phyloP scores from a whole-genome alignment of 1,140 invertebrate genomes.

The Drosophila biarmipes region DNA sequence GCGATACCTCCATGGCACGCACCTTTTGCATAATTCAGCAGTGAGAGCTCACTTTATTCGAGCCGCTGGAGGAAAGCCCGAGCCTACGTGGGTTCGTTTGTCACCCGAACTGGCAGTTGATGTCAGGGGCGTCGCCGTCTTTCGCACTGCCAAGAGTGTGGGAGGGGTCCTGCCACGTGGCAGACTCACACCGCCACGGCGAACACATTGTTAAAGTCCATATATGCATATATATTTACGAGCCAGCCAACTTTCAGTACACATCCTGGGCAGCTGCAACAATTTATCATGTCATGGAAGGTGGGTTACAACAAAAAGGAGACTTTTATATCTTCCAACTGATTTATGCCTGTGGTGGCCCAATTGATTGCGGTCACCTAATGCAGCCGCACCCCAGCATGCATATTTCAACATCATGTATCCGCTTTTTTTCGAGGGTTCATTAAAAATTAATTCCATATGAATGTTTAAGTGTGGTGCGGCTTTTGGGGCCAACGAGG shows the following conservation, averaged over 20 bases:
- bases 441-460: conserved; percentile 39
- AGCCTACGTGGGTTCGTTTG: conserved; percentile 27
- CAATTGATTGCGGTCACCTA: conserved; percentile 60
- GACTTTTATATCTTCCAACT: conserved; percentile 34
- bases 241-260: conserved; percentile 6
- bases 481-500: conserved; percentile 1
- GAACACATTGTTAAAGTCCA: conserved; percentile 22
- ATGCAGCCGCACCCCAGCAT: conserved; percentile 37
- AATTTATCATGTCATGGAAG: conserved; percentile 63
- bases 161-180: conserved; percentile 49
- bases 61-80: conserved; percentile 19
- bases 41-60: conserved; percentile 54
- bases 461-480: conserved; percentile 17
- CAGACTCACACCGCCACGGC: conserved; percentile 38
- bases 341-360: conserved; percentile 59
- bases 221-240: conserved; percentile 19
- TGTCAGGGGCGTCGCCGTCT: conserved; percentile 50
- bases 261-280: conserved; percentile 31
- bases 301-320: conserved; percentile 4
- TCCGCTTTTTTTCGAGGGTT: conserved; percentile 4
- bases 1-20: conserved; percentile 29
- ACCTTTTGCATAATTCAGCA: conserved; percentile 51
- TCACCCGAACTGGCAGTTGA: conserved; percentile 55
- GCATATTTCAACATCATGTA: conserved; percentile 58
- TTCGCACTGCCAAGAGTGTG: conserved; percentile 5